Percentiles rank a stretch among this genome's conserved stretches.
Conservation (phyloP, 1,140 invertebrate species). For the Saccostrea cuccullata region DNA sequence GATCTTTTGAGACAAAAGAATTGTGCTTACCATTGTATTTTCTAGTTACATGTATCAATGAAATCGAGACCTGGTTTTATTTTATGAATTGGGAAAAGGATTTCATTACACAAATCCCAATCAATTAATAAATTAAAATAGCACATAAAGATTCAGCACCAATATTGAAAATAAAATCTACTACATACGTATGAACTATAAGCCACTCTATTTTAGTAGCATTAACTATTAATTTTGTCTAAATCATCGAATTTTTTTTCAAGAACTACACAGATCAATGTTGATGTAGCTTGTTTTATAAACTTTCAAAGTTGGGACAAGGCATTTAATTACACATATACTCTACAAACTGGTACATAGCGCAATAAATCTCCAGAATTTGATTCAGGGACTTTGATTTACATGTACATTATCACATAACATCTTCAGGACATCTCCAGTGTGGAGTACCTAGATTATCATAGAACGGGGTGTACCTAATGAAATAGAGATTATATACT, state of each 20-base stretch:
- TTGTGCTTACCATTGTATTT: not conserved
- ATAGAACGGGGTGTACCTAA: not conserved
- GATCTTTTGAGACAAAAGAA: not conserved
- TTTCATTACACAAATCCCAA: not conserved
- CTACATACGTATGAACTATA: not conserved
- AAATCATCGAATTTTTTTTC: no score
- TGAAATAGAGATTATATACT: not conserved
- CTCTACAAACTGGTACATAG: not conserved
- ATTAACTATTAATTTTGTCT: no score
- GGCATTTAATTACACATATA: not conserved
- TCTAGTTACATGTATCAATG: not conserved
- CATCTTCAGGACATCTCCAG: not conserved
- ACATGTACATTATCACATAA: constrained; percentile 12
- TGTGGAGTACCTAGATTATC: not conserved
- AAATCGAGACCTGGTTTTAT: not conserved
- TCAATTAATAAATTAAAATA: not conserved
- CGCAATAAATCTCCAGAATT: constrained; percentile 22
- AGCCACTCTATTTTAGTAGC: not conserved
- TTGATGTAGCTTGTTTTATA: not conserved
- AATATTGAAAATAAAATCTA: not conserved
- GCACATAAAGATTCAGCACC: constrained; percentile 14
- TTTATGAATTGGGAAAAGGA: not conserved
- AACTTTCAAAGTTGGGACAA: not conserved
- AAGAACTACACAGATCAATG: not conserved
- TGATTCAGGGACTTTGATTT: constrained; percentile 35